These are phyloP conservation scores for Sitta europaea DNA, from an alignment of 2,113 vertebrate species.

Conservation along the genomic window DNA sequence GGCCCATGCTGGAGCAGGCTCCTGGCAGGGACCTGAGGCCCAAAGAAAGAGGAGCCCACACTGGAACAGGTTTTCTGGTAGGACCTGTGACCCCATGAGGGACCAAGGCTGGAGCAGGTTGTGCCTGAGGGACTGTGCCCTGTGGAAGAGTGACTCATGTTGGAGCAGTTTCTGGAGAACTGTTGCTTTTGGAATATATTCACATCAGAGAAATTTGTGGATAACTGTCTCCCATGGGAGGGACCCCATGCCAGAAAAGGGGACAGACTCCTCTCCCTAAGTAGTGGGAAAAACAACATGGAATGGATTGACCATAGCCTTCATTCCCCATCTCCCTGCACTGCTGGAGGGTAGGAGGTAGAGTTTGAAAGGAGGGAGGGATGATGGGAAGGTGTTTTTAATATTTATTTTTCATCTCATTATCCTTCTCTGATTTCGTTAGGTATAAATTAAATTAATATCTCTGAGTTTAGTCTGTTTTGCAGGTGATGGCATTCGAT, in stretches of 20 bases:
- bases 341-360: neutral
- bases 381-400: neutral
- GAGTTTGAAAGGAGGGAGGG: neutral
- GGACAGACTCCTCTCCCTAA: neutral
- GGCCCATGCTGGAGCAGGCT: neutral
- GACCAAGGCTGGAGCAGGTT: rapidly evolving
- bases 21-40: too few relatives aligned
- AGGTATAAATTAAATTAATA: neutral
- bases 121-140: too few relatives aligned
- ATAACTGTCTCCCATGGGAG: neutral
- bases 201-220: rapidly evolving
- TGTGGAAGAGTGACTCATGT: rapidly evolving
- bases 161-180: neutral
- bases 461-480: neutral
- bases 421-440: neutral
- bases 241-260: neutral
- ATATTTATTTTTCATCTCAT: neutral
- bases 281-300: too few relatives aligned
- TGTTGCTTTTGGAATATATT: neutral
- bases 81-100: too few relatives aligned
- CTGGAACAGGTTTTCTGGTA: neutral
- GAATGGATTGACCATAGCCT: neutral
- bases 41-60: too few relatives aligned
- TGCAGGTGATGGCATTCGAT: neutral
- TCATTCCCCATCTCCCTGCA: neutral